Percentiles rank a stretch among this genome's conserved stretches.
phyloP scores from a whole-genome alignment of 2,113 vertebrate genomes.

The Sapayoa aenigma region DNA sequence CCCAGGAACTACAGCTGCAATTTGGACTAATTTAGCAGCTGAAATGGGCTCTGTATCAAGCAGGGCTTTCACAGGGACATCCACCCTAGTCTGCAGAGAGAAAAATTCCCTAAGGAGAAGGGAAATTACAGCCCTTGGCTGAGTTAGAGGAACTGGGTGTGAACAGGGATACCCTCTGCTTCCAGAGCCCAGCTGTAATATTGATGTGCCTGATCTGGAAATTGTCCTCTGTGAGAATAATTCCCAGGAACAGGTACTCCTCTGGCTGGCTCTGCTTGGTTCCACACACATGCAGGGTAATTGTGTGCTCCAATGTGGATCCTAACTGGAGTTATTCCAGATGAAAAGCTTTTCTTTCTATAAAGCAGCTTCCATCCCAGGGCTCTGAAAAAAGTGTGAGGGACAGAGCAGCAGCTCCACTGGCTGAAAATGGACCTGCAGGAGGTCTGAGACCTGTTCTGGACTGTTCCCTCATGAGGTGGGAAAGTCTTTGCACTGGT shows the following conservation, averaged over 20 bases:
- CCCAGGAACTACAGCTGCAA: not conserved
- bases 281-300: not conserved
- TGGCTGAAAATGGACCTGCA: not conserved
- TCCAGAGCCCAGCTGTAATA: not conserved
- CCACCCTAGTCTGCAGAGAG: not conserved
- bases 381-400: not conserved
- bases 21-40: not conserved
- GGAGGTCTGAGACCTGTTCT: not conserved
- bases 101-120: not conserved
- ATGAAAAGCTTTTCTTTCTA: not conserved
- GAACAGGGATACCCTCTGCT: constrained; percentile 40
- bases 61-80: not conserved
- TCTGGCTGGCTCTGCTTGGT: not conserved
- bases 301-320: not conserved
- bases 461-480: rapidly evolving
- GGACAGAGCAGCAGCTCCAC: not conserved
- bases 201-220: constrained; percentile 3
- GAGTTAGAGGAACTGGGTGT: not conserved
- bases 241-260: not conserved
- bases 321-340: not conserved
- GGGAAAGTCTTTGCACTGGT: not conserved
- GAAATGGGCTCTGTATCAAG: not conserved
- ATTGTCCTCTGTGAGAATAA: constrained; percentile 16
- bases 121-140: not conserved
- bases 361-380: not conserved